phyloP scores from a whole-genome alignment of 1,140 invertebrate genomes.

The Diuraphis noxia region DNA sequence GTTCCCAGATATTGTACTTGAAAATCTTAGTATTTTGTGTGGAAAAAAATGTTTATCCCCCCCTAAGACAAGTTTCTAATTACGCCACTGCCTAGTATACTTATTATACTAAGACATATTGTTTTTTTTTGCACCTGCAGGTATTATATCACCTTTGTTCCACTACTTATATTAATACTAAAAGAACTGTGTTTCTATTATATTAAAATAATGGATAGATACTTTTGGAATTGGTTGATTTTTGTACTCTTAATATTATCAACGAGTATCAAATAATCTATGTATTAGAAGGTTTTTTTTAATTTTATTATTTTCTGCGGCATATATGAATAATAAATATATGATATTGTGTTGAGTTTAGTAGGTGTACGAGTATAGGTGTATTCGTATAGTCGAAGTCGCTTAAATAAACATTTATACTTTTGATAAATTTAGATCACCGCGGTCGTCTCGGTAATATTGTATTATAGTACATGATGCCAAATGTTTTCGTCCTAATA shows the following conservation, averaged over 20 bases:
- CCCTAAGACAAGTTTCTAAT: too few species aligned
- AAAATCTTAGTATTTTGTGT: too few species aligned
- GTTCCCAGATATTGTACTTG: too few species aligned
- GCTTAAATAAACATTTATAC: not conserved
- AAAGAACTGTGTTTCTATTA: too few species aligned
- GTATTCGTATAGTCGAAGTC: not conserved
- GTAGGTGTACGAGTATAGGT: too few species aligned
- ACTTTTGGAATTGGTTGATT: not conserved
- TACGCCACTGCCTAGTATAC: too few species aligned
- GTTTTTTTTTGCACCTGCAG: too few species aligned
- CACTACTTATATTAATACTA: too few species aligned
- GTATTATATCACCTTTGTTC: not conserved
- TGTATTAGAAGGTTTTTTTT: not conserved
- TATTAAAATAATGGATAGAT: not conserved
- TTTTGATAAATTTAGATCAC: conserved; percentile 6
- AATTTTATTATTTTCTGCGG: not conserved
- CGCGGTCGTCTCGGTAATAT: not conserved
- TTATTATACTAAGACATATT: too few species aligned
- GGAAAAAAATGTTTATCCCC: too few species aligned
- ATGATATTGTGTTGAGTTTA: not conserved
- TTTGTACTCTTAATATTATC: not conserved
- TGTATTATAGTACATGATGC: not conserved
- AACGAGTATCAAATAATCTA: not conserved
- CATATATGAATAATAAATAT: too few species aligned
- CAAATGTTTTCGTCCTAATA: not conserved